Evolutionary conservation across 2,888 invertebrate species (phyloP).

Genomic region (Cantharis rufa): DNA sequence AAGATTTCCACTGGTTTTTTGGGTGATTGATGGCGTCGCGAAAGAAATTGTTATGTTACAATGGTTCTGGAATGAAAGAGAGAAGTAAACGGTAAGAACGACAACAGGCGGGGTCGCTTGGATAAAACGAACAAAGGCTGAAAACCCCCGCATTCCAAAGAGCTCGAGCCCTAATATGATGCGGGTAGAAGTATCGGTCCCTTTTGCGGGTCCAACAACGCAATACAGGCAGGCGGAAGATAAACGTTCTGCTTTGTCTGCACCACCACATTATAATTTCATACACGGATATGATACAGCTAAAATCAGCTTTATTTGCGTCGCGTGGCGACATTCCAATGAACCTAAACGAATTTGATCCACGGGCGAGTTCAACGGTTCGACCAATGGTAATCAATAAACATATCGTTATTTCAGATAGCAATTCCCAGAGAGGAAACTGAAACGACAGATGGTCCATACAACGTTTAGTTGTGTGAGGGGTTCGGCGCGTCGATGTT

Average conservation of each 20-base stretch:
- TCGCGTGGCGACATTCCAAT: conserved; percentile 23
- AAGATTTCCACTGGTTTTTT: neutral
- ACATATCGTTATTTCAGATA: conserved; percentile 23
- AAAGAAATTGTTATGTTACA: neutral
- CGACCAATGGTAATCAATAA: conserved; percentile 27
- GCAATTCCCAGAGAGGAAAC: conserved; percentile 18
- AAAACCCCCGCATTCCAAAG: conserved; percentile 22
- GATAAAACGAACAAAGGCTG: conserved; percentile 28
- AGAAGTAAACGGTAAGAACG: conserved; percentile 5
- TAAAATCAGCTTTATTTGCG: conserved; percentile 25
- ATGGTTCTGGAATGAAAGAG: neutral
- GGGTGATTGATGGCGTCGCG: neutral
- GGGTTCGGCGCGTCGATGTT: neutral
- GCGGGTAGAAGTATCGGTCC: conserved; percentile 14
- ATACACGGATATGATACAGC: conserved; percentile 11
- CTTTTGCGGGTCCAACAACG: conserved; percentile 11
- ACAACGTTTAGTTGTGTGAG: conserved; percentile 6
- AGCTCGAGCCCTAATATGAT: conserved; percentile 7
- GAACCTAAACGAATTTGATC: conserved; percentile 23
- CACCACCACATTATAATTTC: neutral
- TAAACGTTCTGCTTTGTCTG: neutral
- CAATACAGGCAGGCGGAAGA: neutral
- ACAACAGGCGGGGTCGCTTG: conserved; percentile 10
- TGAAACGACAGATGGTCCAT: conserved; percentile 24
- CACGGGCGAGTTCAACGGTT: conserved; percentile 28